A percentile compares a stretch with the other conserved stretches of the same genome.
phyloP scores from a whole-genome alignment of 2,888 invertebrate species.

The Nemurella pictetii region DNA sequence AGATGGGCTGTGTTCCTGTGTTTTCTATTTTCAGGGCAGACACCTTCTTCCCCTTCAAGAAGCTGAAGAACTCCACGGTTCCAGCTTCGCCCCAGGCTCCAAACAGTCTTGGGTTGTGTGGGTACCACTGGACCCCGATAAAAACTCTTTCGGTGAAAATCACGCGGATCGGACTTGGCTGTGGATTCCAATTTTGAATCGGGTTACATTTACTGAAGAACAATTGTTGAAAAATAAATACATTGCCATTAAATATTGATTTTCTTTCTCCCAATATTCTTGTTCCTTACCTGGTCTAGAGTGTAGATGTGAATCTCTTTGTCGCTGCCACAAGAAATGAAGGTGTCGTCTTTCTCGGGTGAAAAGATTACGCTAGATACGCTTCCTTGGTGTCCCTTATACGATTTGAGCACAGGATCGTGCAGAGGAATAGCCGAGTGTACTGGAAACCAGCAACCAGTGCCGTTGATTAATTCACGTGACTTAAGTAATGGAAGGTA shows the following conservation, averaged over 20 bases:
- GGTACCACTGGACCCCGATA: conserved; percentile 35
- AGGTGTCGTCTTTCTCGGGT: conserved; percentile 51
- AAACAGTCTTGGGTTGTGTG: conserved; percentile 6
- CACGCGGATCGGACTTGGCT: conserved; percentile 33
- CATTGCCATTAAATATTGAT: no score
- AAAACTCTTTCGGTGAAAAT: conserved; percentile 28
- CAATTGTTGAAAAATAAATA: no score
- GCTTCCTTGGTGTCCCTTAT: conserved; percentile 51
- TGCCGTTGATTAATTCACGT: neutral
- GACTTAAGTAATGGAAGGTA: no score
- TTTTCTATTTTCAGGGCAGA: conserved; percentile 8
- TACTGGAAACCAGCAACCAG: conserved; percentile 22
- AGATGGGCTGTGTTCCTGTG: conserved; percentile 14
- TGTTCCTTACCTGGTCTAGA: conserved; percentile 50
- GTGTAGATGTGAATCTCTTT: conserved; percentile 52
- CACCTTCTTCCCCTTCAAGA: conserved; percentile 7
- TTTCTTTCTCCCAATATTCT: neutral
- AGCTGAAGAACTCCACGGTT: conserved; percentile 22
- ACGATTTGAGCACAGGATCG: conserved; percentile 52
- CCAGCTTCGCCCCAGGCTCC: conserved; percentile 32
- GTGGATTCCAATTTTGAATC: no score
- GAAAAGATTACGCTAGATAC: conserved; percentile 50
- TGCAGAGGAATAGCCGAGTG: conserved; percentile 46
- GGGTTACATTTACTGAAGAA: no score
- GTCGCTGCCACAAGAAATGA: conserved; percentile 51